Evolutionary conservation across 2,113 vertebrate species (phyloP).

Genomic region (Elgaria multicarinata): DNA sequence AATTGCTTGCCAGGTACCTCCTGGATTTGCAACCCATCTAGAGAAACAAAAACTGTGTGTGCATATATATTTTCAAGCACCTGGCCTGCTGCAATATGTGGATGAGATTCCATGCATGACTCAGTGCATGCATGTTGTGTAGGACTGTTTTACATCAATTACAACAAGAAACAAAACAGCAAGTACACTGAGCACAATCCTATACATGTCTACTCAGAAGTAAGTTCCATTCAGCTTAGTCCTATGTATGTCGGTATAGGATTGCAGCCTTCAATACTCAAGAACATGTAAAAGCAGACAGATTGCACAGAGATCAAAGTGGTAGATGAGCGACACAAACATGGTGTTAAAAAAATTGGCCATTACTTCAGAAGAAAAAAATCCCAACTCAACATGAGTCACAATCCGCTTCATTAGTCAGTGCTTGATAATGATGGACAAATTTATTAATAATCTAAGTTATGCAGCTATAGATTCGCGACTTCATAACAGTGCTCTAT

Average conservation of each 20-base stretch:
- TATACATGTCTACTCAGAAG: background rate
- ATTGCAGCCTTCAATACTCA: background rate
- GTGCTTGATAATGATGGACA: background rate
- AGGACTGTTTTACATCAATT: background rate
- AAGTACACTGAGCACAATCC: background rate
- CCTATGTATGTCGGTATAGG: background rate
- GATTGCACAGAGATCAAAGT: background rate
- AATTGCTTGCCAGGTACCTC: background rate
- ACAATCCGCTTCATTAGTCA: background rate
- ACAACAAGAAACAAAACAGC: background rate
- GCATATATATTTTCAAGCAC: background rate
- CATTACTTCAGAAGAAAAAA: background rate
- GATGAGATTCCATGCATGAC: background rate
- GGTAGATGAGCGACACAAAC: background rate
- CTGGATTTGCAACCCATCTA: background rate
- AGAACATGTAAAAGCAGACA: background rate
- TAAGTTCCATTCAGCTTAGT: background rate
- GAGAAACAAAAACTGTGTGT: background rate
- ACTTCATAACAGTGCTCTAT: background rate
- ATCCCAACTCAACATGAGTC: background rate
- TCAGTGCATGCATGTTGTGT: background rate
- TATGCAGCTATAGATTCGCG: slow-evolving; percentile 9
- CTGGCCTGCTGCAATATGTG: background rate
- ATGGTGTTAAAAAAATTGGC: background rate
- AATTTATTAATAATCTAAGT: background rate